A percentile compares a stretch with the other conserved stretches of the same genome.
Conservation (phyloP, 1,140 invertebrate species). For the Vanessa atalanta region DNA sequence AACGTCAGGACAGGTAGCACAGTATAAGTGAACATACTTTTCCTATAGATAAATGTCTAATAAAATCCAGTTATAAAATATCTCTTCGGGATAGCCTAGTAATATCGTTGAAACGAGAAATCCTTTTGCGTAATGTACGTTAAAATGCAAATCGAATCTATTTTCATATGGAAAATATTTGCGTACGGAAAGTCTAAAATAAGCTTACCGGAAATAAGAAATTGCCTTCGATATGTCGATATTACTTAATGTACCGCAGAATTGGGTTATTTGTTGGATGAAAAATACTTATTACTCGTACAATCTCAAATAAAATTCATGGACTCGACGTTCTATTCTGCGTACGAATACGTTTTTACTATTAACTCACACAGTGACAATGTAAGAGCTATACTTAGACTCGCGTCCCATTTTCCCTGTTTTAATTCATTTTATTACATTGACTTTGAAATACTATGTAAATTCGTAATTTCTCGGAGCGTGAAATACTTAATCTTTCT, state of each 20-base stretch:
- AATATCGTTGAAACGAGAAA: conserved; percentile 26
- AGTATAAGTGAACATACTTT: too few relatives aligned
- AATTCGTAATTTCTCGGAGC: conserved; percentile 2
- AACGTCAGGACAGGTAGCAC: too few relatives aligned
- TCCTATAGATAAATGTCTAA: background rate
- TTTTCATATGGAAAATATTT: conserved; percentile 63
- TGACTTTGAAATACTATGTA: background rate
- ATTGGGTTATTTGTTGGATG: conserved; percentile 57
- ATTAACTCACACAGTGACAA: too few relatives aligned
- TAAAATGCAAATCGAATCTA: conserved; percentile 41
- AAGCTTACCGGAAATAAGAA: conserved; percentile 66
- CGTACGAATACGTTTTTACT: background rate
- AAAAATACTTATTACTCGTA: conserved; percentile 58
- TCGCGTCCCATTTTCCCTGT: too few relatives aligned
- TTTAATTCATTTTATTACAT: background rate
- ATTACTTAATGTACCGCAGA: conserved; percentile 65
- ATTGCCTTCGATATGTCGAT: conserved; percentile 70
- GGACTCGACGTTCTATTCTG: background rate
- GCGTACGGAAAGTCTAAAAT: conserved; percentile 59
- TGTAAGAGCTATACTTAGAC: too few relatives aligned
- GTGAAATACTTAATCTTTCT: background rate
- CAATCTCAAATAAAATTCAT: background rate
- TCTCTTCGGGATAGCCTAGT: conserved; percentile 23
- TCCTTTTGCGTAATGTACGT: conserved; percentile 21
- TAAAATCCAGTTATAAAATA: conserved; percentile 13